phyloP scores from a whole-genome alignment of 2,797 vertebrate genomes.

The Urocyon cinereoargenteus region DNA sequence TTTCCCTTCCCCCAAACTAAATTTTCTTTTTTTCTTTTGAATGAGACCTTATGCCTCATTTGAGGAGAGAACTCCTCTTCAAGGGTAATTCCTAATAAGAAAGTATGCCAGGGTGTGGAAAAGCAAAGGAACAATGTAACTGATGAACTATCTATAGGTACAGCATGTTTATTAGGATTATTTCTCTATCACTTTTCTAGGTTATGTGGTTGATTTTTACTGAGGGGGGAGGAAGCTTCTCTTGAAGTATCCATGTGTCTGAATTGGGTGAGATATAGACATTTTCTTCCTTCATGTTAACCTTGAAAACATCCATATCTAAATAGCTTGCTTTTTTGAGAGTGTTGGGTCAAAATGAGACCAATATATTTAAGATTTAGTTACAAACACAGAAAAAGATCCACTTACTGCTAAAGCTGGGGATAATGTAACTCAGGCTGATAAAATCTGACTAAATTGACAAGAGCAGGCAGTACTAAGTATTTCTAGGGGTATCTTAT shows the following conservation, averaged over 20 bases:
- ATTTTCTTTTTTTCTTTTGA: slow-evolving; percentile 60
- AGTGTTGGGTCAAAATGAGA: slow-evolving; percentile 35
- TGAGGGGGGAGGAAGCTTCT: neutral
- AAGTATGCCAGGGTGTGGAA: neutral
- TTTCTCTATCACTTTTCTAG: slow-evolving; percentile 22
- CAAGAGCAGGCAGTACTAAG: slow-evolving; percentile 34
- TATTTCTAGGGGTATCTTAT: slow-evolving; percentile 20
- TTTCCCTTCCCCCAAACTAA: neutral
- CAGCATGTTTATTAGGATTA: neutral
- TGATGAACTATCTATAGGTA: neutral
- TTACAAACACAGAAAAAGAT: slow-evolving; percentile 42
- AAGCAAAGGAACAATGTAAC: slow-evolving; percentile 54
- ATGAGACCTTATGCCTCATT: neutral
- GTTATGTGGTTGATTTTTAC: neutral
- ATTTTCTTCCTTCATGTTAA: slow-evolving; percentile 56
- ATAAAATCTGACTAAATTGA: slow-evolving; percentile 45
- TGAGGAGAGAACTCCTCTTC: slow-evolving; percentile 40
- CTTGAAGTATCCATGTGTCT: neutral
- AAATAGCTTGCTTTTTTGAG: slow-evolving; percentile 68
- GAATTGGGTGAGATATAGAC: neutral
- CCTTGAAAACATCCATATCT: slow-evolving; percentile 31
- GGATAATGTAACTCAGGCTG: neutral
- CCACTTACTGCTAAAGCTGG: slow-evolving; percentile 23
- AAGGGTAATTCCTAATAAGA: neutral
- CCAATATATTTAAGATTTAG: slow-evolving; percentile 48